These are phyloP conservation scores for Osedax fenrisi DNA, from an alignment of 2,888 invertebrate genomes.

Conservation along the genomic window DNA sequence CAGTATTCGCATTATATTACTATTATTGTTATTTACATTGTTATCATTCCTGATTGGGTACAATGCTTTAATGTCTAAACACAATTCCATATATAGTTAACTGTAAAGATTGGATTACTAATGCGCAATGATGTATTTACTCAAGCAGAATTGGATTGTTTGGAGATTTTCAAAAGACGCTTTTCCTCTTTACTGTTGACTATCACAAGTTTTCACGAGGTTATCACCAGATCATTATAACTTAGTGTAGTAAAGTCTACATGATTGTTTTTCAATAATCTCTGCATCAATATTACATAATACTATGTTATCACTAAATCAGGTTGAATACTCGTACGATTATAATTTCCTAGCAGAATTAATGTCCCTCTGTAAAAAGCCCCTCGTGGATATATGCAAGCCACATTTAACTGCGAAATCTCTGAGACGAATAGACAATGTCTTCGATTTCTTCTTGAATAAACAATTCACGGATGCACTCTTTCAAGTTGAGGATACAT, in stretches of 20 bases:
- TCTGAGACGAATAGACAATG: neutral
- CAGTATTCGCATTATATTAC: too few species aligned
- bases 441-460: neutral
- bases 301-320: too few species aligned
- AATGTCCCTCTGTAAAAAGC: neutral
- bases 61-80: too few species aligned
- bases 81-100: too few species aligned
- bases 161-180: neutral
- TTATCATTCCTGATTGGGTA: too few species aligned
- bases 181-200: neutral
- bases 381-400: neutral
- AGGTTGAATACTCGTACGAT: neutral
- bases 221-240: neutral
- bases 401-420: neutral
- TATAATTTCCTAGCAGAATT: neutral
- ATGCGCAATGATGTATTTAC: neutral
- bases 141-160: neutral
- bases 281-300: too few species aligned
- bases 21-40: too few species aligned
- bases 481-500: neutral
- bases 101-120: neutral
- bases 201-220: neutral
- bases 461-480: neutral
- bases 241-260: too few species aligned
- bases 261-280: too few species aligned